Evolutionary conservation across 2,797 vertebrate genomes (phyloP).

Genomic region (Trichosurus vulpecula): DNA sequence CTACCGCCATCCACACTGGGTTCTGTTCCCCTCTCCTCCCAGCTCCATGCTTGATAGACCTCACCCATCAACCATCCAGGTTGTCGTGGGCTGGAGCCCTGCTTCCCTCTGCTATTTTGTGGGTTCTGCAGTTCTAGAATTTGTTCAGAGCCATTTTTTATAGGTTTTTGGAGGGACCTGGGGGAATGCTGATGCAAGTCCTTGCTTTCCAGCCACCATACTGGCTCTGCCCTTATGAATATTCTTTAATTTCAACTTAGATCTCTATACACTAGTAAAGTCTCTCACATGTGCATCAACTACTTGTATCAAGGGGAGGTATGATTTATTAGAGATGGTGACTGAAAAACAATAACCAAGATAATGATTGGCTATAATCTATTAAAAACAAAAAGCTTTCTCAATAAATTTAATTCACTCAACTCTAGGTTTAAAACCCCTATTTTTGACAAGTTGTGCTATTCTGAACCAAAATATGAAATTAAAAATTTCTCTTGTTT

Average conservation of each 20-base stretch:
- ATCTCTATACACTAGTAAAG: neutral
- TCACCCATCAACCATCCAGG: no score
- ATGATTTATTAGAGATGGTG: neutral
- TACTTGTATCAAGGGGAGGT: neutral
- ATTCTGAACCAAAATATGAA: neutral
- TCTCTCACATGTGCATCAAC: neutral
- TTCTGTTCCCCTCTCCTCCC: no score
- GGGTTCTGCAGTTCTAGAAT: no score
- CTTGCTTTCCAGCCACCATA: no score
- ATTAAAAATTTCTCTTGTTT: neutral
- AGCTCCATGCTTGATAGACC: no score
- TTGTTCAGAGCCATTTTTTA: no score
- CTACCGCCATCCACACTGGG: no score
- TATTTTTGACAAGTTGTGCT: neutral
- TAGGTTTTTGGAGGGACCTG: no score
- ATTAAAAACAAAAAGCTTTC: neutral
- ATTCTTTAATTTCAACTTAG: neutral
- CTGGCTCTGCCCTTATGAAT: no score
- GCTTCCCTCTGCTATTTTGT: no score
- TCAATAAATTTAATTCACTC: neutral
- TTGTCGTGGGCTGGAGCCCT: no score
- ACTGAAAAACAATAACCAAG: neutral
- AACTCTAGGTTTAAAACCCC: neutral
- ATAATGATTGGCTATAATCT: neutral
- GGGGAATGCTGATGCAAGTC: no score